phyloP scores from a whole-genome alignment of 2,113 vertebrate genomes.

The Balaeniceps rex region DNA sequence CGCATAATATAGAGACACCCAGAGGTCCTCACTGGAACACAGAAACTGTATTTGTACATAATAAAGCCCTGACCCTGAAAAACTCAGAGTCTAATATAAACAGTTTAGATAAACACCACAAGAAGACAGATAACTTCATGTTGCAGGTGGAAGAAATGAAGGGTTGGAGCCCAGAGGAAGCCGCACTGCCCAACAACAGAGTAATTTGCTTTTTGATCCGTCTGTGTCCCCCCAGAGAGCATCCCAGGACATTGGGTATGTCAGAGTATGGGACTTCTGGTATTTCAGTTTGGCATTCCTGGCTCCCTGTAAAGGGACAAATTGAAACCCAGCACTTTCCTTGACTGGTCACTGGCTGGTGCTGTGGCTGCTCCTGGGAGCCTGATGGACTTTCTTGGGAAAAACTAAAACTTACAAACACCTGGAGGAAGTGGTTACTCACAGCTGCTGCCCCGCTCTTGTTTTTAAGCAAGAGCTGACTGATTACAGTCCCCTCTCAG shows the following conservation, averaged over 20 bases:
- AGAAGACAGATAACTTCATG: not conserved
- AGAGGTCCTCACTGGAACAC: not conserved
- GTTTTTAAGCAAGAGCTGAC: not conserved
- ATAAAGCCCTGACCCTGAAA: not conserved
- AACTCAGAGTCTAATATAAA: not conserved
- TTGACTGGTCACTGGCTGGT: not conserved
- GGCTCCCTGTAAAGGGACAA: not conserved
- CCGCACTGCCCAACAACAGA: fast-evolving
- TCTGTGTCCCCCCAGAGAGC: not conserved
- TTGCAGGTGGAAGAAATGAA: not conserved
- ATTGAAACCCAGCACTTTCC: not conserved
- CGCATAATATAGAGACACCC: not conserved
- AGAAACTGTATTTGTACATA: not conserved
- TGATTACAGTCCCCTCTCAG: not conserved
- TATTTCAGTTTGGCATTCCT: not conserved
- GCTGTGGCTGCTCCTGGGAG: not conserved
- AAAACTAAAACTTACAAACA: not conserved
- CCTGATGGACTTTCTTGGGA: not conserved
- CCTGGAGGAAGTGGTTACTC: not conserved
- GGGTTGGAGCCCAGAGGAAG: not conserved
- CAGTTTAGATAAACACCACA: not conserved
- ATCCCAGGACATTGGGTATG: fast-evolving
- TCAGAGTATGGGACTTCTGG: not conserved
- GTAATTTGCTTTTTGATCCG: not conserved
- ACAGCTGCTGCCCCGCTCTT: not conserved